Conservation (phyloP, 2,113 vertebrate species). For the Hystrix cristata region DNA sequence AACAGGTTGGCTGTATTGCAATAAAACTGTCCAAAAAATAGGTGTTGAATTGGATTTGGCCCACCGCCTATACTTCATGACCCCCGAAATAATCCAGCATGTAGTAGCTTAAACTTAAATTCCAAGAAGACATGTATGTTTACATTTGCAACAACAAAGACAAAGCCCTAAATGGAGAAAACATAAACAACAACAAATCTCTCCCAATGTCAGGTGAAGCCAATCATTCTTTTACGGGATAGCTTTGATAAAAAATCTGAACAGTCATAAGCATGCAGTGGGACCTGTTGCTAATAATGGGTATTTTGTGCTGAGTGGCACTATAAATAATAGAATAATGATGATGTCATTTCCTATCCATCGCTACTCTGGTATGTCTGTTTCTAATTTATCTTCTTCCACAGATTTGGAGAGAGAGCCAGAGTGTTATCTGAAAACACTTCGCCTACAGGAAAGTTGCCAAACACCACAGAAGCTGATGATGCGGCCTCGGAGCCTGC, state of each 20-base stretch:
- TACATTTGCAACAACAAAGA: not conserved
- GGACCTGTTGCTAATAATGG: not conserved
- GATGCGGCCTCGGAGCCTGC: not conserved
- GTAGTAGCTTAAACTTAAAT: not conserved
- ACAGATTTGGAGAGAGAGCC: not conserved
- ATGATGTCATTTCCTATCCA: conserved; percentile 13
- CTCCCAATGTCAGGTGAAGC: not conserved
- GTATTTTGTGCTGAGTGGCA: not conserved
- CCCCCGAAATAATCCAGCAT: not conserved
- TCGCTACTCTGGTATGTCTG: not conserved
- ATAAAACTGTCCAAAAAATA: not conserved
- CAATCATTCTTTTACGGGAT: conserved; percentile 11
- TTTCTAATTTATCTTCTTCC: conserved; percentile 58
- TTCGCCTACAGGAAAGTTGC: not conserved
- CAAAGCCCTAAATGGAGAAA: not conserved
- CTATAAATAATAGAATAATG: conserved; percentile 46
- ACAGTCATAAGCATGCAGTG: not conserved
- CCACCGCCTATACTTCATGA: not conserved
- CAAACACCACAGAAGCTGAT: not conserved
- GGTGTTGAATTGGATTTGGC: not conserved
- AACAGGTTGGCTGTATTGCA: not conserved
- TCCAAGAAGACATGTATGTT: not conserved
- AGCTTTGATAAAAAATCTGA: conserved; percentile 31
- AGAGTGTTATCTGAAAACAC: conserved; percentile 30
- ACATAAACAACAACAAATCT: not conserved